Base-by-base conservation (phyloP, 2,797 vertebrate genomes). In the Protosalanx chinensis region DNA sequence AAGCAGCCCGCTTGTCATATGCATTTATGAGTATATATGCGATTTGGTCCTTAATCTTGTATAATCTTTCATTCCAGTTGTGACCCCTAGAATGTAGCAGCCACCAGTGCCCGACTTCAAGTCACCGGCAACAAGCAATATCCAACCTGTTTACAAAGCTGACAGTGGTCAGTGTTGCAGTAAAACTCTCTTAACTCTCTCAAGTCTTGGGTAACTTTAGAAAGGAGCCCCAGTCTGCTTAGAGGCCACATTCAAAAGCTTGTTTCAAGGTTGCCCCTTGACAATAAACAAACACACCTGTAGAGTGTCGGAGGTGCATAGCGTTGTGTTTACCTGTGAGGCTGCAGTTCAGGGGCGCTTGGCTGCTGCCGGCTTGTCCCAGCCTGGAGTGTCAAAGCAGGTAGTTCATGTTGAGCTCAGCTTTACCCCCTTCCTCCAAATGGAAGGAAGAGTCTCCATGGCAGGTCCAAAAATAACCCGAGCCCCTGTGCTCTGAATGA, bases 381-480 rank as follows among this genome's bases (percentile, higher is more conserved):
- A 78, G 87, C 91, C 91, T 79, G 79, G 80, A 85, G 78, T 83
- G 90, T 93, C 88, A 92, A 85, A 85, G 78, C 91, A 61, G 76
- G 87, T 86, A 84, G 84, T 89, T 92, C 93, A 94, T 93, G 90
- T 85, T 90, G 73, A 68, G 86, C 65, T 85, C 91, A 90, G 87
- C 85, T 90, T 78, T 84, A 87, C 84, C 88, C 89, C 88, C 89
- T 91, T 90, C 91, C 90, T 92, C 88, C 92, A 91, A 93, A 91
- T 88, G 88, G 87, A 92, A 90, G 92, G 85, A 86, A 87, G 84
- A 68, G 87, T 80, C 91, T 86, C 92, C 90, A 91, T 91, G 88
- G 80, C 71, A 72, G 84, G 90, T 94, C 94, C 93, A 94, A 96
- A 97, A 97, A 97, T 96, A 90, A 90, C 72, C 76, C 81, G 89